Percentiles rank a stretch among this genome's conserved stretches.
phyloP scores from a whole-genome alignment of 2,113 vertebrate species.

The Grammomys dolichurus region DNA sequence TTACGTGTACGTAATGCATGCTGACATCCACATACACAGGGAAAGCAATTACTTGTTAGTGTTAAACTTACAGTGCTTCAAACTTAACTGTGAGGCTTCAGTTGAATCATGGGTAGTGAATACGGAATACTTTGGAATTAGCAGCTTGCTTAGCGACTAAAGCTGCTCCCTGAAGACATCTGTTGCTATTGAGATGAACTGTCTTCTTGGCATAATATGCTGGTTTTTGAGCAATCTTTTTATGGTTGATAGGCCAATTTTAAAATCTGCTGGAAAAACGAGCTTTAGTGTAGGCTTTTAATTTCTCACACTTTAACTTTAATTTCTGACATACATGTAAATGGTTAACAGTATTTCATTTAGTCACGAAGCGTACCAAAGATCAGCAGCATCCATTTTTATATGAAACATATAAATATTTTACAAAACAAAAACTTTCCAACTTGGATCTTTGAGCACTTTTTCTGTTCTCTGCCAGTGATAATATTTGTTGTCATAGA shows the following conservation, averaged over 20 bases:
- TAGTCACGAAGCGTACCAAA: background rate
- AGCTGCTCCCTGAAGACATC: slow-evolving; percentile 36
- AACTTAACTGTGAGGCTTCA: slow-evolving; percentile 34
- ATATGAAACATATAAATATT: background rate
- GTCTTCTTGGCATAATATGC: slow-evolving; percentile 14
- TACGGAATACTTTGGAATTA: slow-evolving; percentile 58
- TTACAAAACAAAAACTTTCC: background rate
- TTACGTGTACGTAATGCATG: background rate
- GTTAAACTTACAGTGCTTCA: slow-evolving; percentile 38
- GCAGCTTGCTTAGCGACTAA: background rate
- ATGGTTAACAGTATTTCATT: background rate
- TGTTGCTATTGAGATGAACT: slow-evolving; percentile 6
- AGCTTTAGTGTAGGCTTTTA: background rate
- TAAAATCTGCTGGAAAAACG: slow-evolving; percentile 59
- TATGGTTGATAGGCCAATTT: slow-evolving; percentile 67
- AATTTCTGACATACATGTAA: background rate
- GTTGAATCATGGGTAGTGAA: slow-evolving; percentile 39
- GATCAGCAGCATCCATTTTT: fast-evolving
- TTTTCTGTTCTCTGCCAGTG: background rate
- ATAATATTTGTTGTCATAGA: slow-evolving; percentile 35
- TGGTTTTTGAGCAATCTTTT: slow-evolving; percentile 67
- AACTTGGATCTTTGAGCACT: background rate
- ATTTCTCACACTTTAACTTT: slow-evolving; percentile 1
- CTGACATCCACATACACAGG: background rate
- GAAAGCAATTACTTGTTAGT: background rate